These are phyloP conservation scores for Sialia sialis DNA, from an alignment of 2,113 vertebrate species.

Conservation along the genomic window DNA sequence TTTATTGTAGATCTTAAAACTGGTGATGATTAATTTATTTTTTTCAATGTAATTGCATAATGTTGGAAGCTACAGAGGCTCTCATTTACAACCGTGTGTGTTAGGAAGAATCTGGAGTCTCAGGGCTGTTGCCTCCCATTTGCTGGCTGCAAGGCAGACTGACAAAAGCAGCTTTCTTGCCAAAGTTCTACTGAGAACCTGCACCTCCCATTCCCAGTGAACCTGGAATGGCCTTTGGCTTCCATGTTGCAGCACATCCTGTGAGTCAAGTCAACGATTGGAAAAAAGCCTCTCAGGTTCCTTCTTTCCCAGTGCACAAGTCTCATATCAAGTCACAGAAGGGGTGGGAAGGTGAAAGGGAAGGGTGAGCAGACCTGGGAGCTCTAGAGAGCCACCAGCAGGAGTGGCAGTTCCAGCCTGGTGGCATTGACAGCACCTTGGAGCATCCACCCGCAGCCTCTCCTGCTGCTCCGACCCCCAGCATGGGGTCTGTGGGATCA, in stretches of 20 bases:
- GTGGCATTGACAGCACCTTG: neutral
- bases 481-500: accelerated
- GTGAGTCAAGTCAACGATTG: neutral
- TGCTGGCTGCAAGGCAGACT: neutral
- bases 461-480: neutral
- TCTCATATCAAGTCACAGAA: neutral
- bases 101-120: neutral
- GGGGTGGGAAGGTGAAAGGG: neutral
- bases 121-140: neutral
- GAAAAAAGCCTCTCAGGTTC: neutral
- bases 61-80: neutral
- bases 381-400: neutral
- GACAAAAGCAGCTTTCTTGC: neutral
- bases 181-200: neutral
- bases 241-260: neutral
- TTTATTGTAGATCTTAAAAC: neutral
- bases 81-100: neutral
- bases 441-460: accelerated
- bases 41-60: neutral
- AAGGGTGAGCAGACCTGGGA: neutral
- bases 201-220: constrained; percentile 28
- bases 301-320: neutral
- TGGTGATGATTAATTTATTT: neutral
- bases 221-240: neutral
- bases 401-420: neutral